Conservation (phyloP, 1,140 invertebrate genomes). For the Bombus haemorrhoidalis region DNA sequence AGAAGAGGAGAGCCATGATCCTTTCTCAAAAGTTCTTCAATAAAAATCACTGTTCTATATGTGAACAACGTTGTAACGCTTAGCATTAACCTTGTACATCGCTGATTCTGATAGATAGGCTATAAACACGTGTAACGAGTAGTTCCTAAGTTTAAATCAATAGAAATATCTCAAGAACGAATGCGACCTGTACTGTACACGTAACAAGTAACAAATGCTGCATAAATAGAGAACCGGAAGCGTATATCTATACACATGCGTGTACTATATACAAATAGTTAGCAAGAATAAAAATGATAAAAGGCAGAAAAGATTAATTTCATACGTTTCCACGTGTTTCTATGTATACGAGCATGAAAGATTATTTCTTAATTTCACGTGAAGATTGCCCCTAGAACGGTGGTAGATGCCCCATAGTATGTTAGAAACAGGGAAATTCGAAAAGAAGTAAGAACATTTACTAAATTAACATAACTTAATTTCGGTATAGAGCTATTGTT, state of each 20-base stretch:
- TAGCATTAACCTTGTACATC: slow-evolving; percentile 59
- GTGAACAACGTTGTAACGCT: slow-evolving; percentile 38
- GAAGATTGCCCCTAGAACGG: too few relatives aligned
- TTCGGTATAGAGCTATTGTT: too few relatives aligned
- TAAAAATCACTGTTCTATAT: background rate
- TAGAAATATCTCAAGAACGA: slow-evolving; percentile 23
- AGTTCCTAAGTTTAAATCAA: slow-evolving; percentile 44
- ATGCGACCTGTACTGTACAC: background rate
- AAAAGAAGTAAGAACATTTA: too few relatives aligned
- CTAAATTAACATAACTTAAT: too few relatives aligned
- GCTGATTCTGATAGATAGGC: background rate
- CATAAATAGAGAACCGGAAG: background rate
- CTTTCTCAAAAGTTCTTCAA: background rate
- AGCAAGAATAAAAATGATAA: background rate
- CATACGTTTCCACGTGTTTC: background rate
- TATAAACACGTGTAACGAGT: slow-evolving; percentile 34
- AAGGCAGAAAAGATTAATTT: background rate
- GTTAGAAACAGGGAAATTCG: too few relatives aligned
- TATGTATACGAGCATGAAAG: background rate
- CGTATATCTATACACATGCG: background rate
- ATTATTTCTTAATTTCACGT: background rate
- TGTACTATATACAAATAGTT: background rate
- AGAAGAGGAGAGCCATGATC: background rate
- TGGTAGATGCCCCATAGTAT: too few relatives aligned
- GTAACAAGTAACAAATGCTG: background rate